Percentiles rank a stretch among this genome's conserved stretches.
Evolutionary conservation across 2,797 vertebrate genomes (phyloP).

Genomic region (Nyctalus aviator): DNA sequence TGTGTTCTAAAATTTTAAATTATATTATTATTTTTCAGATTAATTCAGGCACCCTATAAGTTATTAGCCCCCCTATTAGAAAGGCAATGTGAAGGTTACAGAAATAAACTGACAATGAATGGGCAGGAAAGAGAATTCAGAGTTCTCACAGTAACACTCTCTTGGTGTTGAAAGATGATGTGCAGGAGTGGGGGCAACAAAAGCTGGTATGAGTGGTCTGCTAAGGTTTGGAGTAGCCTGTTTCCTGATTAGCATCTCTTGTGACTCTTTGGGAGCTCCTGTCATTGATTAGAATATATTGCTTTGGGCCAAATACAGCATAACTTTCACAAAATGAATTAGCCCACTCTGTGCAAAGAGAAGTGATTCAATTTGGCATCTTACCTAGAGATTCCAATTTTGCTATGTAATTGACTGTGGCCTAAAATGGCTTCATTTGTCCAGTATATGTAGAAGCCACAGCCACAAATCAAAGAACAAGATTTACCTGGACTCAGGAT

Average conservation of each 20-base stretch:
- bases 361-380: conserved; percentile 43
- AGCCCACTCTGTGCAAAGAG: conserved; percentile 28
- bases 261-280: conserved; percentile 50
- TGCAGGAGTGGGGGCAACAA: conserved; percentile 66
- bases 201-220: conserved; percentile 64
- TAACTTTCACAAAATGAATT: conserved; percentile 54
- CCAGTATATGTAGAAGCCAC: conserved; percentile 18
- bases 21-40: too few relatives aligned
- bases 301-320: conserved; percentile 8
- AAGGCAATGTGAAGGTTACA: conserved; percentile 76
- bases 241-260: conserved; percentile 61
- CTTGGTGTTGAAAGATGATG: not conserved
- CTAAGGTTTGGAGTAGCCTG: conserved; percentile 50
- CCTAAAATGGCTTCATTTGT: conserved; percentile 51
- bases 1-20: too few relatives aligned
- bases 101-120: conserved; percentile 73
- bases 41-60: too few relatives aligned
- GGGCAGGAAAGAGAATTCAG: conserved; percentile 71
- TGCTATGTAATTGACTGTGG: conserved; percentile 49
- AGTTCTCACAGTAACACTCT: conserved; percentile 58
- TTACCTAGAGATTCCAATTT: conserved; percentile 64
- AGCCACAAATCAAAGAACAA: conserved; percentile 58
- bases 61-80: not conserved
- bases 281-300: conserved; percentile 58
- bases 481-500: not conserved